Evolutionary conservation across 2,888 invertebrate genomes (phyloP), one percentile per base, ranked within the genome.

Genomic region (Corythucha ciliata): DNA sequence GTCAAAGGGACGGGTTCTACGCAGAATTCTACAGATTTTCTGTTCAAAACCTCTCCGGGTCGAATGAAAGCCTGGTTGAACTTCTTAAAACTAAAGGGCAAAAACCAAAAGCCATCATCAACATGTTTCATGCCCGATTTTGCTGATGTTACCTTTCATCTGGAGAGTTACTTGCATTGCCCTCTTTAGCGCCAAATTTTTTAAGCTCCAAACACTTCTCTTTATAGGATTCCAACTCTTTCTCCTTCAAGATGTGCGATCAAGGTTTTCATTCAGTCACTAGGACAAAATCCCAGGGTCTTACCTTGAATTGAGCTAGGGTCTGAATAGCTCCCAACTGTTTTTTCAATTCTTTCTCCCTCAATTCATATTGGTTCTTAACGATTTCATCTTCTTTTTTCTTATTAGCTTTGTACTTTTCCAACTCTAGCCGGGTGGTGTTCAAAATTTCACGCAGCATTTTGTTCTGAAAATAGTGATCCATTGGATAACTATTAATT

Each of bases 321-420:
- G 29, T 26, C 29, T 45, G 44, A 4, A 37, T 29, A 3, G 51
- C 51, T 45, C 46, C 51, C 51, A 51, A 26, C 14, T 51, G 37
- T 26, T 36, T 45, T 26, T 51, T 39, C 10, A 37, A 10, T 26
- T 33, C n/a, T 21, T 51, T 51, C 14, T 45, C 36, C 24, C 27
- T 51, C n/a, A 37, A 45, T 20, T 52, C 47, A 21, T 25, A 47
- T 16, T 16, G 22, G 16, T 40, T 18, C 32, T 36, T 22, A 16
- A 47, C 21, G 3, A 21, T 24, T 18, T 44, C 33, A 5, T 45
- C 22, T 10, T 33, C 47, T 25, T 33, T 47, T 18, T 14, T 36
- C 45, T 44, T 52, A 21, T 55, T 49, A 6, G 33, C 20, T 41
- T 49, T 52, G 21, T 52, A 45, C 34, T 52, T 52, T 16, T 52